Conservation (phyloP, 2,113 vertebrate species). For the Trichechus manatus region DNA sequence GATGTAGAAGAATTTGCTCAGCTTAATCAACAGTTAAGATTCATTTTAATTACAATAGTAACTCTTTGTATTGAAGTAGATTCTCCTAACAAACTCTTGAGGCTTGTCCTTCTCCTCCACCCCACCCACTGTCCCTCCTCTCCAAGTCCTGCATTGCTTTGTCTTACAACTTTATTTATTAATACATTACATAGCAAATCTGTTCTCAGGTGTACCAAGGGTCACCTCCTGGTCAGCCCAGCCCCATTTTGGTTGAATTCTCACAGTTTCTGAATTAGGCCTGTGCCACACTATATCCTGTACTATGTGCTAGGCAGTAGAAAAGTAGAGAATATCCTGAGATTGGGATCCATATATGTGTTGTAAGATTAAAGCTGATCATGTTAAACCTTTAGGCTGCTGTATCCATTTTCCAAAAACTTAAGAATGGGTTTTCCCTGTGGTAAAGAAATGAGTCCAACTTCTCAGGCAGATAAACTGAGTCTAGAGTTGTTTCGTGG, state of each 20-base stretch:
- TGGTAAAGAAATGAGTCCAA: background rate
- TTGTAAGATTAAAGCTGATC: background rate
- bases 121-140: fast-evolving
- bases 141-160: background rate
- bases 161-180: background rate
- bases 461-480: constrained; percentile 72
- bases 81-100: background rate
- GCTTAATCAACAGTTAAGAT: background rate
- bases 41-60: background rate
- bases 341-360: too few species aligned
- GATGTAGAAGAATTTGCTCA: background rate
- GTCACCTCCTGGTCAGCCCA: background rate
- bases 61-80: background rate
- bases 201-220: background rate
- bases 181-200: constrained; percentile 14
- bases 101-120: background rate
- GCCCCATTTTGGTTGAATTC: background rate
- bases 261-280: background rate
- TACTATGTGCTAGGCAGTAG: background rate
- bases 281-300: background rate
- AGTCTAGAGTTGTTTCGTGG: background rate
- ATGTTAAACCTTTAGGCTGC: background rate
- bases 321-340: background rate
- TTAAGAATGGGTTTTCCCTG: background rate
- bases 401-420: background rate